A percentile compares a stretch with the other conserved stretches of the same genome.
phyloP scores from a whole-genome alignment of 2,113 vertebrate genomes.

The Syngnathus floridae region DNA sequence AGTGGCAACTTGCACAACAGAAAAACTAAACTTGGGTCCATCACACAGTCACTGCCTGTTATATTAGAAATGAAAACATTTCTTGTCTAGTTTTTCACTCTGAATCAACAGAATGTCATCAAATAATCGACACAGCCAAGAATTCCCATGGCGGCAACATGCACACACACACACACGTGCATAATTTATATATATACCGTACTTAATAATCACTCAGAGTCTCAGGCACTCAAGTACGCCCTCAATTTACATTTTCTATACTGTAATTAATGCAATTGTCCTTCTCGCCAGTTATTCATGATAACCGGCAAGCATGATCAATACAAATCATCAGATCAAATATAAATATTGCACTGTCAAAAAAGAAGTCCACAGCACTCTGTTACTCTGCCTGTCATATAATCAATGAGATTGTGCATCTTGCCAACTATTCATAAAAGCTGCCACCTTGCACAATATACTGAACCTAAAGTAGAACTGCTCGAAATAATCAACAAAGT shows the following conservation, averaged over 20 bases:
- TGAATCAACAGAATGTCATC: background rate
- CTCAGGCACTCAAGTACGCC: background rate
- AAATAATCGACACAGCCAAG: background rate
- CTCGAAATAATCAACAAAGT: background rate
- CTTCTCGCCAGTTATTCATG: background rate
- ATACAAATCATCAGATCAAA: background rate
- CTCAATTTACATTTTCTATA: background rate
- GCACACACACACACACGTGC: background rate
- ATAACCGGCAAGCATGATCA: background rate
- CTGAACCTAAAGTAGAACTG: background rate
- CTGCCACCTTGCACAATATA: background rate
- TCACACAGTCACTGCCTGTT: background rate
- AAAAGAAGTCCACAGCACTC: background rate
- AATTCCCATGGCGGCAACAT: background rate
- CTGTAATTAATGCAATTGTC: background rate
- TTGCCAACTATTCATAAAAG: background rate
- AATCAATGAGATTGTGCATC: too few species aligned
- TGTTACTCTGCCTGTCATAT: too few species aligned
- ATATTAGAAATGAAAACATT: background rate
- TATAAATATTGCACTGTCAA: background rate
- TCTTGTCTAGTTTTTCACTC: background rate
- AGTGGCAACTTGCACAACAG: constrained; percentile 24
- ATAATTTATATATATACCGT: background rate
- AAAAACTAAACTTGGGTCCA: background rate
- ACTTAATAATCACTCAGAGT: background rate